Evolutionary conservation across 92 coral and sea anemone genomes (phyloP).

Genomic region (Virgularia gustaviana): DNA sequence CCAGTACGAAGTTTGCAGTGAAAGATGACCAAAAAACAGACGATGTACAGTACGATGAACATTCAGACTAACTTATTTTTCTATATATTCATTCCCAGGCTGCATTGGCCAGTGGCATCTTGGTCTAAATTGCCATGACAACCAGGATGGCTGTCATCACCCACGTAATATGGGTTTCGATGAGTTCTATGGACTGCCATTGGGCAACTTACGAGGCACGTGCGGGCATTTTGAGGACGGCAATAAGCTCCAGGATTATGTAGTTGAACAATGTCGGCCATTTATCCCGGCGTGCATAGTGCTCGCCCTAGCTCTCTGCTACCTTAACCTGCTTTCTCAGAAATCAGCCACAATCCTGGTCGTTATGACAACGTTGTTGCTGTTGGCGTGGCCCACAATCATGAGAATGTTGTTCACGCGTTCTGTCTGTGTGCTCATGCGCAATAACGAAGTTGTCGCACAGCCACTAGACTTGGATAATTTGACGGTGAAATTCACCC

Average conservation of each 20-base stretch:
- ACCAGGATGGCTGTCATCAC: slow-evolving; percentile 15
- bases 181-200: slow-evolving; percentile 8
- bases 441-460: slow-evolving; percentile 67
- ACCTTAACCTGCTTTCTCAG: neutral
- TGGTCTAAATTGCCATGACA: slow-evolving; percentile 57
- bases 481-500: slow-evolving; percentile 70
- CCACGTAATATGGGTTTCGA: slow-evolving; percentile 66
- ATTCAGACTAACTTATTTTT: no score
- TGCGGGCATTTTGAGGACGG: slow-evolving; percentile 43
- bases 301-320: neutral
- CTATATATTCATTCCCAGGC: no score
- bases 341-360: neutral
- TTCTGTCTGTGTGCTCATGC: slow-evolving; percentile 58
- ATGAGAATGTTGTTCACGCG: slow-evolving; percentile 16
- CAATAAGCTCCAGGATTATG: slow-evolving; percentile 44
- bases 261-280: slow-evolving; percentile 11
- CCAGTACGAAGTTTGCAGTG: neutral
- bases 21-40: no score
- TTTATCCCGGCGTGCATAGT: slow-evolving; percentile 2
- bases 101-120: slow-evolving; percentile 83
- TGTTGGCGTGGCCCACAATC: neutral
- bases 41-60: no score
- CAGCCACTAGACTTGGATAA: slow-evolving; percentile 72
- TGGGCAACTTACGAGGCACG: slow-evolving; percentile 23
- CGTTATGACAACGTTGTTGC: neutral